Evolutionary conservation across 2,888 invertebrate species (phyloP).

Genomic region (Mongoloraphidia duomilia): DNA sequence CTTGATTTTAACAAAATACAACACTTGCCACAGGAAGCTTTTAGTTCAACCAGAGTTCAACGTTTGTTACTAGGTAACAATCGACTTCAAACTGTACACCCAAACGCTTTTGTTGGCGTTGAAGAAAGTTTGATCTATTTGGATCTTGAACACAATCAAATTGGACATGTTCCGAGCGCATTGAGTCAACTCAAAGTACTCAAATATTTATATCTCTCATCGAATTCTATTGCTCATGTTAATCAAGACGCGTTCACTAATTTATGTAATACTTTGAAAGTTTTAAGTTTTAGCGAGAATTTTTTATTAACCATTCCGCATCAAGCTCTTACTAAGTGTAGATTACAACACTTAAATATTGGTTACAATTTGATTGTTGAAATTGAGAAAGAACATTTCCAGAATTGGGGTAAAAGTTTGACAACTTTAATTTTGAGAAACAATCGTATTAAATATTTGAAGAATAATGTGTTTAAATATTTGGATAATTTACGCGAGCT

Average conservation of each 20-base stretch:
- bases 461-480: slow-evolving; percentile 49
- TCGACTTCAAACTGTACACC: slow-evolving; percentile 44
- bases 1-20: slow-evolving; percentile 56
- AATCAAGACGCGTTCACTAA: slow-evolving; percentile 34
- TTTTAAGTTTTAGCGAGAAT: slow-evolving; percentile 58
- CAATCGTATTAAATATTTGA: slow-evolving; percentile 56
- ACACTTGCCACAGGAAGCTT: slow-evolving; percentile 42
- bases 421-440: slow-evolving; percentile 61
- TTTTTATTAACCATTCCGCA: slow-evolving; percentile 52
- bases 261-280: slow-evolving; percentile 37
- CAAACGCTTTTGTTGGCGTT: slow-evolving; percentile 50
- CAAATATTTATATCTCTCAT: slow-evolving; percentile 58
- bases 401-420: slow-evolving; percentile 54
- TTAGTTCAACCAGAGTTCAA: slow-evolving; percentile 46
- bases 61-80: slow-evolving; percentile 59
- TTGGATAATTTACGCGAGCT: slow-evolving; percentile 62
- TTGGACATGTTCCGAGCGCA: slow-evolving; percentile 47
- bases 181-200: slow-evolving; percentile 44
- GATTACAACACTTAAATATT: slow-evolving; percentile 60
- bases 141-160: slow-evolving; percentile 56
- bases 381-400: slow-evolving; percentile 54
- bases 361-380: slow-evolving; percentile 64
- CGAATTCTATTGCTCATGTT: slow-evolving; percentile 47
- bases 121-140: slow-evolving; percentile 57
- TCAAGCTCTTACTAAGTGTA: slow-evolving; percentile 45